A percentile compares a stretch with the other conserved stretches of the same genome.
These are phyloP conservation scores for Tenthredo scrophulariae DNA, from an alignment of 2,888 invertebrate genomes.

Conservation along the genomic window DNA sequence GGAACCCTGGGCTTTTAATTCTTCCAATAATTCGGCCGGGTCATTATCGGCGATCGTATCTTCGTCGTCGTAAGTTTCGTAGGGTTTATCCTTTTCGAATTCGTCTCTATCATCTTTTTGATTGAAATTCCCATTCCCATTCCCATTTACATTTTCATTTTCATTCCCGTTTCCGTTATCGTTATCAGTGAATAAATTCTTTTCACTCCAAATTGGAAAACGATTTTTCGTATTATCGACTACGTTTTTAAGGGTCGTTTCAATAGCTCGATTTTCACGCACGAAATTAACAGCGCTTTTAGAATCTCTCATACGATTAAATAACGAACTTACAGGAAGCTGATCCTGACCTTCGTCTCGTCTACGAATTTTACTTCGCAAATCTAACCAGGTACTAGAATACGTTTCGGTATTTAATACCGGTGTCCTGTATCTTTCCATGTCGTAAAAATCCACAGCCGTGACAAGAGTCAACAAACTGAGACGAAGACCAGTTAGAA, in stretches of 20 bases:
- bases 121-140: not conserved
- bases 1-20: conserved; percentile 55
- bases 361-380: conserved; percentile 31
- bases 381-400: conserved; percentile 31
- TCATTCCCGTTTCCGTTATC: not conserved
- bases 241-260: conserved; percentile 58
- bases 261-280: conserved; percentile 63
- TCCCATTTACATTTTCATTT: not conserved
- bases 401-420: conserved; percentile 13
- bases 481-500: conserved; percentile 14
- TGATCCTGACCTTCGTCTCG: conserved; percentile 1
- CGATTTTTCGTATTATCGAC: conserved; percentile 27
- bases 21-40: conserved; percentile 63
- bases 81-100: conserved; percentile 36
- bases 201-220: not conserved
- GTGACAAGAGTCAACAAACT: conserved; percentile 16
- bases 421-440: conserved; percentile 49
- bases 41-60: conserved; percentile 26
- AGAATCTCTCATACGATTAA: conserved; percentile 56
- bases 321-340: not conserved
- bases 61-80: not conserved
- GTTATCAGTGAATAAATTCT: not conserved
- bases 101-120: not conserved
- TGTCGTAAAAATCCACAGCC: conserved; percentile 48
- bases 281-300: conserved; percentile 51